Evolutionary conservation across 2,797 vertebrate genomes (phyloP).

Genomic region (Emydoidea blandingii): DNA sequence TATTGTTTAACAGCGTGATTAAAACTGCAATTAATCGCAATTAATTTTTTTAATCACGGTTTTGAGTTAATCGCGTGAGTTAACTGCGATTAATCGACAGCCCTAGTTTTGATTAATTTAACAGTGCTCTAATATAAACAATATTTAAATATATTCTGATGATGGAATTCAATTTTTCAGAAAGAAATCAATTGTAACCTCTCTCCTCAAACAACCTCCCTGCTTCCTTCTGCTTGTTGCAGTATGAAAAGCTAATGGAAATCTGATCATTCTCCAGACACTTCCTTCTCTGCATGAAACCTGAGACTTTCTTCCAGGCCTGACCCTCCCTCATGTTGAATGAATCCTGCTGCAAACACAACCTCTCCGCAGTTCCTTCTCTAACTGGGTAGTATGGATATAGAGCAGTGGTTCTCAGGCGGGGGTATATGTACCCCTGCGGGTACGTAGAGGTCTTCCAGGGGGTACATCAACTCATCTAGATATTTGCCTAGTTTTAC

Average conservation of each 20-base stretch:
- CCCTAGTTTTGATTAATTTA: background rate
- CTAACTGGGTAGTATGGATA: background rate
- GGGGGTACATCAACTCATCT: too few species aligned
- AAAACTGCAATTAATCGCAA: too few species aligned
- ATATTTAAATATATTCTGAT: background rate
- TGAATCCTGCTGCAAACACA: background rate
- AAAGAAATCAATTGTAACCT: background rate
- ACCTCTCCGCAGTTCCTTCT: background rate
- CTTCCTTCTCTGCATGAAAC: background rate
- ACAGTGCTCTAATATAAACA: background rate
- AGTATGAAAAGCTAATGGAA: background rate
- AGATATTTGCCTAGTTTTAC: too few species aligned
- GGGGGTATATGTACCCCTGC: too few species aligned
- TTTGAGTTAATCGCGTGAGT: too few species aligned
- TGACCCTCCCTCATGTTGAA: background rate
- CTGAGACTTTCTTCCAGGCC: background rate
- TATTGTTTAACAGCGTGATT: too few species aligned
- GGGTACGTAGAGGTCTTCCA: too few species aligned
- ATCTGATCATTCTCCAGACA: background rate
- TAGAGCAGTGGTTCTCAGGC: too few species aligned
- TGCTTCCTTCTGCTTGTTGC: background rate
- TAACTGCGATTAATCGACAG: too few species aligned
- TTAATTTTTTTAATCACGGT: too few species aligned
- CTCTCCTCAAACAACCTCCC: background rate
- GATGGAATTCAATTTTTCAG: background rate